Evolutionary conservation across 2,113 vertebrate species (phyloP).

Genomic region (Vulpes lagopus): DNA sequence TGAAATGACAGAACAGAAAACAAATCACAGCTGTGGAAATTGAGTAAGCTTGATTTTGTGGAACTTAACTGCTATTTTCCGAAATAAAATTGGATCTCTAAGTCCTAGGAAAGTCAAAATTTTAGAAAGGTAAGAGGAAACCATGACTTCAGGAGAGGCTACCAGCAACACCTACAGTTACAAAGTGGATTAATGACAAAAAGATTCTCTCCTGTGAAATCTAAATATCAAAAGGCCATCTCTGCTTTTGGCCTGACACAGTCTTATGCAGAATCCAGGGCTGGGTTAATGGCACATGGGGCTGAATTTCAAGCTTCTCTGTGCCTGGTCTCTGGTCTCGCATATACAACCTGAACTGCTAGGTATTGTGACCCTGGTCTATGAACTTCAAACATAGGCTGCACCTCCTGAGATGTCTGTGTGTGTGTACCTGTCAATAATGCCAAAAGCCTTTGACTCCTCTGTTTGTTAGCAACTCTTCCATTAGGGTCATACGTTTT

Average conservation of each 20-base stretch:
- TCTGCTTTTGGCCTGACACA: background rate
- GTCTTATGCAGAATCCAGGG: background rate
- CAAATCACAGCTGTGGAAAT: background rate
- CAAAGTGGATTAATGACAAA: constrained; percentile 7
- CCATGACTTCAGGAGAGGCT: background rate
- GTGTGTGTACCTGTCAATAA: background rate
- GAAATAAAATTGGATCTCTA: constrained; percentile 35
- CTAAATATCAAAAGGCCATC: background rate
- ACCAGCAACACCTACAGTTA: background rate
- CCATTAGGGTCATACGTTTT: constrained; percentile 13
- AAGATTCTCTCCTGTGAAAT: background rate
- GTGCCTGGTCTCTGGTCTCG: background rate
- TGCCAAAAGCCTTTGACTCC: constrained; percentile 34
- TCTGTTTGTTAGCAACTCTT: constrained; percentile 31
- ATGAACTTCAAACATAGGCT: background rate
- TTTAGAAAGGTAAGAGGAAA: constrained; percentile 10
- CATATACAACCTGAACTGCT: background rate
- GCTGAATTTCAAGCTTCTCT: constrained; percentile 8
- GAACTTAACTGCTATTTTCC: constrained; percentile 30
- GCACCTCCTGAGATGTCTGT: background rate
- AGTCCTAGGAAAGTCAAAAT: constrained; percentile 12
- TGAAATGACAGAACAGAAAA: background rate
- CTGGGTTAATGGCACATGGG: background rate
- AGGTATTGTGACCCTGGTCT: background rate
- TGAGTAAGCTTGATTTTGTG: constrained; percentile 36